Conservation (phyloP, 2,113 vertebrate species). For the Tragelaphus imberbis region DNA sequence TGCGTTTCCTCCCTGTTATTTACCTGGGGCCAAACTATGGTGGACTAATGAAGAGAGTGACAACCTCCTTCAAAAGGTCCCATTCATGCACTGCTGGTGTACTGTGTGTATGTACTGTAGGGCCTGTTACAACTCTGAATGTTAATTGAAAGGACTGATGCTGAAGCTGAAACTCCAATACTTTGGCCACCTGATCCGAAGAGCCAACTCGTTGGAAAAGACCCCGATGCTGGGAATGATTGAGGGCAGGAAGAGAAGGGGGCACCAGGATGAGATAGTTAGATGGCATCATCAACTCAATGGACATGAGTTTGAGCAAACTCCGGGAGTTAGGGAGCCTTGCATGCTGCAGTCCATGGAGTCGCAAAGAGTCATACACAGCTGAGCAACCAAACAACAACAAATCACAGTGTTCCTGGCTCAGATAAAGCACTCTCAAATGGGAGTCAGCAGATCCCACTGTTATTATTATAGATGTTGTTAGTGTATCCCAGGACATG, state of each 20-base stretch:
- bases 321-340: neutral
- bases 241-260: neutral
- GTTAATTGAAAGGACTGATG: neutral
- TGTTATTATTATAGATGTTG: neutral
- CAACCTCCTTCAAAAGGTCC: neutral
- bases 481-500: neutral
- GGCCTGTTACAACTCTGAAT: neutral
- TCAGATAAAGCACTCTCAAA: neutral
- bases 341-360: neutral
- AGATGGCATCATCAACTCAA: neutral
- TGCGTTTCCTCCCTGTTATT: neutral
- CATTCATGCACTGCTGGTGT: neutral
- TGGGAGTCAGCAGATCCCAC: neutral
- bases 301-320: neutral
- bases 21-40: neutral
- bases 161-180: neutral
- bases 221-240: neutral
- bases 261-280: neutral
- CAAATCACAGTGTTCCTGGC: neutral
- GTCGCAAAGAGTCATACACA: neutral
- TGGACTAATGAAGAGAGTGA: neutral
- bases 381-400: neutral
- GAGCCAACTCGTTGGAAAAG: neutral
- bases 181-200: neutral
- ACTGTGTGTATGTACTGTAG: neutral